Conservation (phyloP, 1,140 invertebrate genomes). For the Bombus haemorrhoidalis region DNA sequence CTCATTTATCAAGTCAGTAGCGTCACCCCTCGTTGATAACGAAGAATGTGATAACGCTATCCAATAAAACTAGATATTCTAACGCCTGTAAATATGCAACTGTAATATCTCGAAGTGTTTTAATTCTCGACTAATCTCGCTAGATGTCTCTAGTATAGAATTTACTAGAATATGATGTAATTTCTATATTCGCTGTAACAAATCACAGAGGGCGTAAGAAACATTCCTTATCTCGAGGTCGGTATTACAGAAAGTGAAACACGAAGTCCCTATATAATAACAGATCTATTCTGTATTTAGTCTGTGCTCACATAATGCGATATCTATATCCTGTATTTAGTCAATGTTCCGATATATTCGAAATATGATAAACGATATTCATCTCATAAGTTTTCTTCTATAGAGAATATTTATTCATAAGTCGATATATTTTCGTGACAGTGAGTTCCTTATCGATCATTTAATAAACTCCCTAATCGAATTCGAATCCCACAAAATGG, state of each 20-base stretch:
- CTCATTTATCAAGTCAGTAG: not conserved
- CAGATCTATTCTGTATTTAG: too few species aligned
- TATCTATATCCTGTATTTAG: too few species aligned
- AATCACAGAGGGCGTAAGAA: not conserved
- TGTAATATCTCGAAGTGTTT: not conserved
- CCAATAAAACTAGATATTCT: not conserved
- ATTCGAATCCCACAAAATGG: slow-evolving; percentile 34
- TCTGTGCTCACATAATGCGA: too few species aligned
- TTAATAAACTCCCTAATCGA: not conserved
- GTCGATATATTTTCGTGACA: not conserved
- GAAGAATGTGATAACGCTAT: not conserved
- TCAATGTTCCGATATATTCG: not conserved
- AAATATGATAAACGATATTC: not conserved
- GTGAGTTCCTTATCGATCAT: not conserved
- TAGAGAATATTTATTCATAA: not conserved
- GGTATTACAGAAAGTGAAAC: too few species aligned
- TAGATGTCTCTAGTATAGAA: not conserved
- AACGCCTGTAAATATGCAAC: slow-evolving; percentile 6
- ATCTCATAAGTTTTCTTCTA: not conserved
- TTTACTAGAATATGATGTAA: not conserved
- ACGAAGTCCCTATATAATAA: too few species aligned
- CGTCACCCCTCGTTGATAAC: slow-evolving; percentile 25
- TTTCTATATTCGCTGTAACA: not conserved
- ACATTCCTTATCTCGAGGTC: too few species aligned
- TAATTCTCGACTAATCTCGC: accelerated